Conservation (phyloP, 2,113 vertebrate genomes). For the Actinemys pallida region DNA sequence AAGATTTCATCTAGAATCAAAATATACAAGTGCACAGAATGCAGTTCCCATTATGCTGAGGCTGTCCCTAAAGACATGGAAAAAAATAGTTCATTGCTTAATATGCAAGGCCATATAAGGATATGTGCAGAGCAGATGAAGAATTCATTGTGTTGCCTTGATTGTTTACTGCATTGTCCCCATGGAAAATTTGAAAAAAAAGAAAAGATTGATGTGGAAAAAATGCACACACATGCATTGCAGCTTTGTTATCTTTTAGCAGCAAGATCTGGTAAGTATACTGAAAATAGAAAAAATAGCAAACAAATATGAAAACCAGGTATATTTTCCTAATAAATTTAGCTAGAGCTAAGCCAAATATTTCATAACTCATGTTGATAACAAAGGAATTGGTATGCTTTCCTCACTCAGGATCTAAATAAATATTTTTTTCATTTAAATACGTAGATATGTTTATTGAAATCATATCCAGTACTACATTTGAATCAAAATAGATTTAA, state of each 20-base stretch:
- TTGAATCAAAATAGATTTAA: not conserved
- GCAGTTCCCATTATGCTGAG: not conserved
- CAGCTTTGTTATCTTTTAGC: slow-evolving; percentile 48
- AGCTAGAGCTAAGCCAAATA: not conserved
- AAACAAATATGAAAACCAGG: not conserved
- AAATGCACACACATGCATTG: not conserved
- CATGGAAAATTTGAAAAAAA: not conserved
- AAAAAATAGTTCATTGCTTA: not conserved
- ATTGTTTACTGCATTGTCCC: not conserved
- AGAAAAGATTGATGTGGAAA: rapidly evolving
- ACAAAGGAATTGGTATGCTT: not conserved
- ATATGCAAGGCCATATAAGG: not conserved
- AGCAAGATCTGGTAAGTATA: slow-evolving; percentile 39
- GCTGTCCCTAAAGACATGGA: not conserved
- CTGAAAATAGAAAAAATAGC: not conserved
- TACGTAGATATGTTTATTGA: not conserved
- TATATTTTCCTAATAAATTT: not conserved
- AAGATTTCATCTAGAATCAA: not conserved
- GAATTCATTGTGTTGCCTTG: not conserved
- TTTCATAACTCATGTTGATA: not conserved
- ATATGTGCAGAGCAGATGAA: not conserved
- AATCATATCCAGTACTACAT: not conserved
- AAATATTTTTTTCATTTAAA: not conserved
- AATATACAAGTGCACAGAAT: not conserved
- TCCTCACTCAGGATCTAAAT: not conserved